Percentiles rank a stretch among this genome's conserved stretches.
Evolutionary conservation across 2,113 vertebrate species (phyloP).

Genomic region (Balaenoptera acutorostrata): DNA sequence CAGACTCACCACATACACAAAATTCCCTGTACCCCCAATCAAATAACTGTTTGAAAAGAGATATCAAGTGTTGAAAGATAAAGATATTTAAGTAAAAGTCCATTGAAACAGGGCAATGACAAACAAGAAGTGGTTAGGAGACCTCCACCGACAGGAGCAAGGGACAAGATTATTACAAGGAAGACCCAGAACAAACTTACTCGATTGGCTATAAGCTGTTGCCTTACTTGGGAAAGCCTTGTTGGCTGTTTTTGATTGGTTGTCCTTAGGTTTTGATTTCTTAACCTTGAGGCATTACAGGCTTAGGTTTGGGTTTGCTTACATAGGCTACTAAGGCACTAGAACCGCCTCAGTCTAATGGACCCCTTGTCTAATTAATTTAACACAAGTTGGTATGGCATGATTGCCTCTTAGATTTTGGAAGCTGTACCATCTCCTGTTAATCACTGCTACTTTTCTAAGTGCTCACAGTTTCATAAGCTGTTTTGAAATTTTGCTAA

Average conservation of each 20-base stretch:
- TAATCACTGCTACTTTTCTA: neutral
- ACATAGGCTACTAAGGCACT: neutral
- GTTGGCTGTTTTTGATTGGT: neutral
- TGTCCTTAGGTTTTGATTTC: neutral
- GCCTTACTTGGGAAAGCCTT: neutral
- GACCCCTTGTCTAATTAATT: neutral
- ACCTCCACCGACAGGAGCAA: neutral
- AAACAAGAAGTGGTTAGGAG: neutral
- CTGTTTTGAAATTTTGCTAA: neutral
- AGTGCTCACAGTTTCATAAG: neutral
- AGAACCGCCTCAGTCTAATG: neutral
- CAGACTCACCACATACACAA: neutral
- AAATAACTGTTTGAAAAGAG: neutral
- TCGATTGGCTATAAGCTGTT: neutral
- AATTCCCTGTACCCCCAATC: neutral
- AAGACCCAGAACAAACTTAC: neutral
- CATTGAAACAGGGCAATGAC: neutral
- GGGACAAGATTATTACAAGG: neutral
- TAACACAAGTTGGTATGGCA: neutral
- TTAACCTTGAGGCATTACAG: neutral
- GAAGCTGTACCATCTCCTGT: neutral
- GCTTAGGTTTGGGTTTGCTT: neutral
- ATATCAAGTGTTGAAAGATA: neutral
- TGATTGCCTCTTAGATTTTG: neutral
- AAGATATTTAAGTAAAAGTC: neutral